A percentile compares a stretch with the other conserved stretches of the same genome.
Conservation (phyloP, 2,888 invertebrate species). For the Leptinotarsa juncta region DNA sequence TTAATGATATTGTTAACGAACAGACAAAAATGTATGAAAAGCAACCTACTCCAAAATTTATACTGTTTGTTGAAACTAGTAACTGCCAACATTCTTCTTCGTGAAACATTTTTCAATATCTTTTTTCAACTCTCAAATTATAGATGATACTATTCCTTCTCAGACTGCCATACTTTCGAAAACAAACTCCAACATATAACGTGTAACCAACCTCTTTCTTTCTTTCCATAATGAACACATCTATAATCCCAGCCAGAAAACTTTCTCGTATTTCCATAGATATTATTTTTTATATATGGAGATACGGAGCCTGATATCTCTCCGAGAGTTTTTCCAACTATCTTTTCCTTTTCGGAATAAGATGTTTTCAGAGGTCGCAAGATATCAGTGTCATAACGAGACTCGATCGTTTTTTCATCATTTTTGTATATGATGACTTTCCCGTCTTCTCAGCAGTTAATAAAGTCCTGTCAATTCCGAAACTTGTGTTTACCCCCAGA, state of each 20-base stretch:
- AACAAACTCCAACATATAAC: background rate
- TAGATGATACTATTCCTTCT: background rate
- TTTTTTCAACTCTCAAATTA: too few species aligned
- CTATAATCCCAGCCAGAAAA: constrained; percentile 31
- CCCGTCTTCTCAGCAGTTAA: constrained; percentile 33
- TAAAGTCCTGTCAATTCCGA: constrained; percentile 37
- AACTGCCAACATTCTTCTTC: too few species aligned
- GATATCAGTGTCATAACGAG: constrained; percentile 35
- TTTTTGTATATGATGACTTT: constrained; percentile 33
- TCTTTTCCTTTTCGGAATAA: constrained; percentile 30
- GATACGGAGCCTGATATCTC: constrained; percentile 28
- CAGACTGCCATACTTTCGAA: background rate
- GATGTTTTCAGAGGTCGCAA: constrained; percentile 30
- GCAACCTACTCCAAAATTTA: too few species aligned
- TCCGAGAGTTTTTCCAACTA: constrained; percentile 28
- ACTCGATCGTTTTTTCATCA: constrained; percentile 36
- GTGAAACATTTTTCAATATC: too few species aligned
- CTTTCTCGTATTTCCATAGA: constrained; percentile 35
- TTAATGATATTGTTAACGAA: too few species aligned
- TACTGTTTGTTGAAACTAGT: background rate
- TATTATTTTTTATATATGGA: constrained; percentile 36
- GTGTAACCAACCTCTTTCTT: background rate
- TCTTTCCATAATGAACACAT: constrained; percentile 26
- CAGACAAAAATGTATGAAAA: too few species aligned
- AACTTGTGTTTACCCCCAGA: constrained; percentile 28